These are phyloP conservation scores for Ditylenchus weischeri DNA, from an alignment of 2,888 invertebrate genomes.

Conservation along the genomic window DNA sequence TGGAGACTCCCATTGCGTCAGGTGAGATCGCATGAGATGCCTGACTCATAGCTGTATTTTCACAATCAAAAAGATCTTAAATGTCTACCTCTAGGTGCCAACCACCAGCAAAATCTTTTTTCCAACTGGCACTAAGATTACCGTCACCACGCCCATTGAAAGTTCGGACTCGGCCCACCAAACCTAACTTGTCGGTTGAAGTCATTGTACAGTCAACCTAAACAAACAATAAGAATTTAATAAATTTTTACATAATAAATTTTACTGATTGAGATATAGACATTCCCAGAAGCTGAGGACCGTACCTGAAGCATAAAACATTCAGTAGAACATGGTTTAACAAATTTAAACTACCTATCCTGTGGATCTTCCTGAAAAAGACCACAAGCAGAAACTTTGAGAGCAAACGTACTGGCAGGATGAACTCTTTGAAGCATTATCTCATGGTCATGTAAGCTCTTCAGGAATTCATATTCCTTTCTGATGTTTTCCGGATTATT, in stretches of 20 bases:
- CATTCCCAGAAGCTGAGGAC: conserved; percentile 48
- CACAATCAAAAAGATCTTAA: too few species aligned
- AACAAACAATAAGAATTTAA: too few species aligned
- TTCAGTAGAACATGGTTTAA: too few species aligned
- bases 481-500: conserved; percentile 89
- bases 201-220: conserved; percentile 46
- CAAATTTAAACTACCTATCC: conserved; percentile 35
- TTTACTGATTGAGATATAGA: conserved; percentile 44
- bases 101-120: conserved; percentile 45
- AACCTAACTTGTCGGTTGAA: conserved; percentile 45
- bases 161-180: conserved; percentile 47
- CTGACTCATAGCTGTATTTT: conserved; percentile 23
- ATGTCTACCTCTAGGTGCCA: conserved; percentile 9
- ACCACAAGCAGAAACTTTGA: conserved; percentile 49
- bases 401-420: conserved; percentile 64
- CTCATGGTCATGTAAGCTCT: conserved; percentile 78
- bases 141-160: conserved; percentile 56
- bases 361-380: conserved; percentile 46
- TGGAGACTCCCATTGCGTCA: conserved; percentile 35
- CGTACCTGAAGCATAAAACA: conserved; percentile 33
- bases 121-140: conserved; percentile 46
- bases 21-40: conserved; percentile 38
- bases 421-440: conserved; percentile 83
- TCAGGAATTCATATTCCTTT: conserved; percentile 85
- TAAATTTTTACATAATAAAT: too few species aligned